phyloP scores from a whole-genome alignment of 1,140 invertebrate species.

The Hylaeus volcanicus region DNA sequence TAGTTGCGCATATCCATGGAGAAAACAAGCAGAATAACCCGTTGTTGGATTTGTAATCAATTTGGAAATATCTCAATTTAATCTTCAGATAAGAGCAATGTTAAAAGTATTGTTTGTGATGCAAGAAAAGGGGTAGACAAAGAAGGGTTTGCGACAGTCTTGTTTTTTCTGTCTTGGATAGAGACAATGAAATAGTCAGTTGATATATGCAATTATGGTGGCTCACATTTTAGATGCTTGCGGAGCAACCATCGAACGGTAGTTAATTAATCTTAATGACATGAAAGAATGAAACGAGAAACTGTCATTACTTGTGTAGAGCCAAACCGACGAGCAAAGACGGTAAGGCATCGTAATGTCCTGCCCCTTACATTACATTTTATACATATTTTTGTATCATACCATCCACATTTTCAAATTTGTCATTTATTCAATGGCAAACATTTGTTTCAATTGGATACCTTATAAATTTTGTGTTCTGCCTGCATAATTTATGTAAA shows the following conservation, averaged over 20 bases:
- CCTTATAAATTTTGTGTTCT: neutral
- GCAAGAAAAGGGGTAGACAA: neutral
- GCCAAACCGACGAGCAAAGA: slow-evolving; percentile 78
- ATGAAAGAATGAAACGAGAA: slow-evolving; percentile 80
- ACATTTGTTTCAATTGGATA: neutral
- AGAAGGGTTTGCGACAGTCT: neutral
- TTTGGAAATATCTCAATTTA: slow-evolving; percentile 4
- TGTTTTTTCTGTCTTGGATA: neutral
- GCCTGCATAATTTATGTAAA: no score
- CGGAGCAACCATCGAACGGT: slow-evolving; percentile 63
- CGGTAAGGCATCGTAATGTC: slow-evolving; percentile 70
- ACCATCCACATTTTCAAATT: neutral
- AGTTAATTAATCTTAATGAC: slow-evolving; percentile 75
- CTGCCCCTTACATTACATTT: neutral
- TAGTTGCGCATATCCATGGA: neutral
- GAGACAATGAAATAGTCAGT: neutral
- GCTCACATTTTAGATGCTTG: slow-evolving; percentile 70
- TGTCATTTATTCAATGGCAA: neutral
- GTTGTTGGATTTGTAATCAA: neutral
- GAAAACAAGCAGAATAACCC: neutral
- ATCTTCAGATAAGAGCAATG: slow-evolving; percentile 12
- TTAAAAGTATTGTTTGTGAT: neutral
- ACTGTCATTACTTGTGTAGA: slow-evolving; percentile 79
- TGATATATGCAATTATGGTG: neutral
- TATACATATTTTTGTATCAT: neutral